Conservation (phyloP, 2,113 vertebrate species). For the Menura novaehollandiae region DNA sequence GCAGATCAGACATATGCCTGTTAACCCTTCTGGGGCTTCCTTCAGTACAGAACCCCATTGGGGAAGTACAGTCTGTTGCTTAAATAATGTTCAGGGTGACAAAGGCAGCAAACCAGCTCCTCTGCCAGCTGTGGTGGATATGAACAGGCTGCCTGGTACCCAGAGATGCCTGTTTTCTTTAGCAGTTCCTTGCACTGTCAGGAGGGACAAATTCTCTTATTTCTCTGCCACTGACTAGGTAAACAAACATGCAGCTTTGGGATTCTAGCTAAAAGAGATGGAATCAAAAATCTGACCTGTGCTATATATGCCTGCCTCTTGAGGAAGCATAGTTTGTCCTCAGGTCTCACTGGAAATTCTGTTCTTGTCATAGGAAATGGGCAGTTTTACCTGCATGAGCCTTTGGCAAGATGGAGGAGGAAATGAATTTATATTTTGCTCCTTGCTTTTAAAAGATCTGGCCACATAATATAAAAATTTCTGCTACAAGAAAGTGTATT, state of each 20-base stretch:
- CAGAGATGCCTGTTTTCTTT: background rate
- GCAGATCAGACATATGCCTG: background rate
- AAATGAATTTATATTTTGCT: background rate
- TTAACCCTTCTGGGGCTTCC: background rate
- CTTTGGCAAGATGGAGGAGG: background rate
- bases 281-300: background rate
- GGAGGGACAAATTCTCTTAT: background rate
- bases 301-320: background rate
- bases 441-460: background rate
- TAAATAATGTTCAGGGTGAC: background rate
- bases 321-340: background rate
- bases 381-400: background rate
- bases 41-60: fast-evolving
- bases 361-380: background rate
- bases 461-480: background rate
- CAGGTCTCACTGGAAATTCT: background rate
- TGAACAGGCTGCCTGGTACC: background rate
- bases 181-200: background rate
- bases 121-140: background rate
- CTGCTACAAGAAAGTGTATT: background rate
- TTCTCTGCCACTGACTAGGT: background rate
- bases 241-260: background rate
- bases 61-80: background rate
- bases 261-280: background rate
- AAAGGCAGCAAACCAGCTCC: background rate